phyloP scores from a whole-genome alignment of 2,113 vertebrate species.

The Lepisosteus oculatus region DNA sequence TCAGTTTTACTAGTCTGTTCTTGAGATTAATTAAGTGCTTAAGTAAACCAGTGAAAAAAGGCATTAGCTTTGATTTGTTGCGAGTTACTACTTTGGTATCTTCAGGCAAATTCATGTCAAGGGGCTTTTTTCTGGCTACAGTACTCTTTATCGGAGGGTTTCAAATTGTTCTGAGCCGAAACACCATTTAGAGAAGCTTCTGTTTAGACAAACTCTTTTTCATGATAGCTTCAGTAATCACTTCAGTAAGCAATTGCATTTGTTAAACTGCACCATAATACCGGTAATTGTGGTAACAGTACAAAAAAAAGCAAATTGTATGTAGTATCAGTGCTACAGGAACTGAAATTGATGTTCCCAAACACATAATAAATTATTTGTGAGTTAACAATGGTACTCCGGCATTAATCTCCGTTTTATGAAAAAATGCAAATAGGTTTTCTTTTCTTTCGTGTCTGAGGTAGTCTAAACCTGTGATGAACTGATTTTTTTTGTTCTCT shows the following conservation, averaged over 20 bases:
- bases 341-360: not conserved
- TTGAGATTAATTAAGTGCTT: not conserved
- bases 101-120: not conserved
- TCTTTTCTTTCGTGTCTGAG: not conserved
- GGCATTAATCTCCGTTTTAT: too few relatives aligned
- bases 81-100: not conserved
- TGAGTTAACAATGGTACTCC: not conserved
- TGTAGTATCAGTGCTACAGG: not conserved
- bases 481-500: too few relatives aligned
- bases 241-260: not conserved
- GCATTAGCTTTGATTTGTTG: not conserved
- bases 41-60: not conserved
- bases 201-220: not conserved
- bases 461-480: not conserved
- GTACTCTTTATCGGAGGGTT: not conserved
- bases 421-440: too few relatives aligned
- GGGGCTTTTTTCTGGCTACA: not conserved
- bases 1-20: not conserved
- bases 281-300: not conserved
- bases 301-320: not conserved
- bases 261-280: constrained; percentile 2
- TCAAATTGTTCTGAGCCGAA: not conserved
- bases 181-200: not conserved
- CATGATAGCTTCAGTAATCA: too few relatives aligned
- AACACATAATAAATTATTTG: not conserved